phyloP scores from a whole-genome alignment of 2,113 vertebrate species.

The Myotis brandtii region DNA sequence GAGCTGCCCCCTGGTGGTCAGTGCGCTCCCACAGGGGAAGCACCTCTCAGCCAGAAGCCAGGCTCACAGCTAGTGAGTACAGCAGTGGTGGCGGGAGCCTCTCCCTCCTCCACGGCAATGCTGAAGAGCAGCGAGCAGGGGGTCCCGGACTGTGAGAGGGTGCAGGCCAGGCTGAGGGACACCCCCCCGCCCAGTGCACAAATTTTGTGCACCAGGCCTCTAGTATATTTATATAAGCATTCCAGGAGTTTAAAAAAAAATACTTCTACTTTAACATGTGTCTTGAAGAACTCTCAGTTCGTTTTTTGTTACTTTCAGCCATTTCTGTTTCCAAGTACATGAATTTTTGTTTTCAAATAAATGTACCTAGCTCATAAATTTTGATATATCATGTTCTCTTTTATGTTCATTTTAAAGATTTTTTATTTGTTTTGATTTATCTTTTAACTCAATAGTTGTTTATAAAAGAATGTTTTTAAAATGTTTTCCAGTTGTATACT shows the following conservation, averaged over 20 bases:
- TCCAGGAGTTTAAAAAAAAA: not conserved
- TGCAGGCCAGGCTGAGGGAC: too few species aligned
- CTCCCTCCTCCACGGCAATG: too few species aligned
- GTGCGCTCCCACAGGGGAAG: too few species aligned
- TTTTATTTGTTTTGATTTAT: not conserved
- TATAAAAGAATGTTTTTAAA: not conserved
- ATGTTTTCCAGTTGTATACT: not conserved
- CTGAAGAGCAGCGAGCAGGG: too few species aligned
- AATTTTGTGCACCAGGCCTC: too few species aligned
- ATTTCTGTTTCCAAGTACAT: conserved; percentile 2
- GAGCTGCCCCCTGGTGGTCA: too few species aligned
- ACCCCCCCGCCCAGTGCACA: too few species aligned
- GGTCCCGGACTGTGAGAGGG: too few species aligned
- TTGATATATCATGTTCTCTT: not conserved
- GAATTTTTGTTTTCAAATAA: conserved; percentile 13
- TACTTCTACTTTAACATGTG: not conserved
- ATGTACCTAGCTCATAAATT: not conserved
- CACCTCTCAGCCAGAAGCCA: too few species aligned
- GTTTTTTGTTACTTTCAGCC: not conserved
- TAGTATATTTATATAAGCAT: not conserved
- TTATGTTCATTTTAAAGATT: not conserved
- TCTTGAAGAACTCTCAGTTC: conserved; percentile 13
- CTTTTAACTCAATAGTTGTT: not conserved
- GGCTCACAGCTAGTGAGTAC: too few species aligned
- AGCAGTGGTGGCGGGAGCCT: too few species aligned